Conservation (phyloP, 2,113 vertebrate species). For the Calyptomena viridis region DNA sequence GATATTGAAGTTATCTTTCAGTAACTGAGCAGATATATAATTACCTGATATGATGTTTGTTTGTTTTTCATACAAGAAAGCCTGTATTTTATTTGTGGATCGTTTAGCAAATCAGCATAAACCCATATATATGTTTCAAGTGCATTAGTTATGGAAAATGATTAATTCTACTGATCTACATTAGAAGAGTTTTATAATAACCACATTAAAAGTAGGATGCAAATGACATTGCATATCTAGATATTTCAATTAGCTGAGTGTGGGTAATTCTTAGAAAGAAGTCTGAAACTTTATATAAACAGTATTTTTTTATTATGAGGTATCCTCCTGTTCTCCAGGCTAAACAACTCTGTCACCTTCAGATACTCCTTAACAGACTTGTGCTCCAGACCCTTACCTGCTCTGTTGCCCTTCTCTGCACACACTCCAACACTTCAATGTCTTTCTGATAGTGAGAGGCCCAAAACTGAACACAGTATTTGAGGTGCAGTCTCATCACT, state of each 20-base stretch:
- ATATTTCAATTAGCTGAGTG: neutral
- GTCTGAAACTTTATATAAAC: neutral
- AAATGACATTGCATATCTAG: neutral
- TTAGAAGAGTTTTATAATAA: neutral
- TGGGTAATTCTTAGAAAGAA: neutral
- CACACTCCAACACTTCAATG: rapidly evolving
- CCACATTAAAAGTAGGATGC: neutral
- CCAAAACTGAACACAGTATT: neutral
- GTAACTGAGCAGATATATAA: neutral
- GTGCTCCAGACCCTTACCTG: neutral
- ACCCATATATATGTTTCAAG: neutral
- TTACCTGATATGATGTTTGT: neutral
- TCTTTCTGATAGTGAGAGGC: neutral
- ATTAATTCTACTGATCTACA: neutral
- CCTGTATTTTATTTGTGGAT: neutral
- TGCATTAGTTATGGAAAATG: neutral
- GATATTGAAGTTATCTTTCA: neutral
- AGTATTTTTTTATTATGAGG: neutral
- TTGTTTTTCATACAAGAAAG: neutral
- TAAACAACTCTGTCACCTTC: neutral
- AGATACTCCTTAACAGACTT: rapidly evolving
- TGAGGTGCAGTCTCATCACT: neutral
- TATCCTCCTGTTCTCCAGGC: neutral
- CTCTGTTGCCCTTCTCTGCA: neutral
- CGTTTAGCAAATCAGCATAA: neutral